Evolutionary conservation across 2,797 vertebrate genomes (phyloP), one percentile per base, ranked within the genome.

Genomic region (Acanthornis magna): DNA sequence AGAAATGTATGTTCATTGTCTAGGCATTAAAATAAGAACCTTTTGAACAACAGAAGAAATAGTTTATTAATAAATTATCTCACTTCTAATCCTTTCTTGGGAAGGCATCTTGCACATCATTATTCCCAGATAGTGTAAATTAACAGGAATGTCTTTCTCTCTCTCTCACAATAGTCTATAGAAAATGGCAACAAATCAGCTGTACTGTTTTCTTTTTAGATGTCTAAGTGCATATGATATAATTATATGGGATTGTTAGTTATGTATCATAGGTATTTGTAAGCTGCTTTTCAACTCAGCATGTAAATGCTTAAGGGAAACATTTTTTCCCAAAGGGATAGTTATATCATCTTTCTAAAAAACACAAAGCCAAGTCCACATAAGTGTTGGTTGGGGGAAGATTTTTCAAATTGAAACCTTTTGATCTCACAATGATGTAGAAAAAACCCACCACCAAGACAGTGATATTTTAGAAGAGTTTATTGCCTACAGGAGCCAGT

Each of bases 11-110:
- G 53, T 74, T 79, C 30, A 76, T 79, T 95, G 21, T 70, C 79
- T 78, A 94, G 20, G 18, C 50, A 65, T 68, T 85, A 77, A 95
- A 93, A 71, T 22, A 90, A 67, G 27, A 86, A 77, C 3, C 45
- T 89, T 82, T 66, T 20, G 30, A 91, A 87, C 15, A 16, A 91
- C 78, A 58, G 40, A 76, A 92, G 66, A 76, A 72, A 40, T 22
- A 67, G n/a, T 76, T 63, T 73, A 51, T 95, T 94, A 92, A 86
- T 72, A 88, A 82, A 36, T 65, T 86, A 68, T 74, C 45, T 91
- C 34, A 25, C 9, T 87, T 96, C 22, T 85, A 82, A 77, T 85
- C 30, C 29, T 85, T 93, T 91, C 38, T 57, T 60, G 32, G 26
- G 38, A 93, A 93, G 74, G 22, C 27, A 76, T 57, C n/a, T 83